Conservation (phyloP, 2,797 vertebrate species). For the Cossypha caffra region DNA sequence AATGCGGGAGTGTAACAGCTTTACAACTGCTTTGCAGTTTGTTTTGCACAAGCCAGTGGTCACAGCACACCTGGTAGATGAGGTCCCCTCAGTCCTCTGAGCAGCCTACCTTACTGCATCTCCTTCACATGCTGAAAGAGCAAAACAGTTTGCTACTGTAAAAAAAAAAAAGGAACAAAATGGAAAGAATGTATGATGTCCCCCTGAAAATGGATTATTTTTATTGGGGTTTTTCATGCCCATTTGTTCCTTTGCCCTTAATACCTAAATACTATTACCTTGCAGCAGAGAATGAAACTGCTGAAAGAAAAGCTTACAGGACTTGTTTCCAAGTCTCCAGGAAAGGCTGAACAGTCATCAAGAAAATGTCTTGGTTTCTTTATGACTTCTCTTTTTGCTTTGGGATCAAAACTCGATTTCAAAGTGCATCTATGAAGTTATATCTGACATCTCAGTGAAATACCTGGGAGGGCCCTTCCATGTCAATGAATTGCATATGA, state of each 20-base stretch:
- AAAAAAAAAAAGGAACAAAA: background rate
- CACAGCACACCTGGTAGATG: background rate
- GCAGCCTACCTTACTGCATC: background rate
- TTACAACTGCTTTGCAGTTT: background rate
- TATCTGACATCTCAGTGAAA: background rate
- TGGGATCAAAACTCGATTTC: background rate
- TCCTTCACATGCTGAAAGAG: background rate
- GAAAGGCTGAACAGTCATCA: background rate
- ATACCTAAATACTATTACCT: background rate
- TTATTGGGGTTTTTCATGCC: background rate
- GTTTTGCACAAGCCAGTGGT: background rate
- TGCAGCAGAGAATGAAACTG: background rate
- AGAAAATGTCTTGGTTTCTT: background rate
- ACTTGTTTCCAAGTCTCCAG: background rate
- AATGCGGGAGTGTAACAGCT: background rate
- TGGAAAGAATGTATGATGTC: background rate
- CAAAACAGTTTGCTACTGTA: background rate
- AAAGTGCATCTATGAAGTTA: background rate
- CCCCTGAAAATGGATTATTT: background rate
- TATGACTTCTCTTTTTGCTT: background rate
- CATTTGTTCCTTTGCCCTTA: background rate
- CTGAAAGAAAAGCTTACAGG: background rate
- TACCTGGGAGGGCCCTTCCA: background rate
- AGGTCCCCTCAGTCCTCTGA: background rate
- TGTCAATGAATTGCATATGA: background rate